These are phyloP conservation scores for Aurelia sp. DNA, from an alignment of 30 jellyfish, hydroid and myxozoan species.

Conservation along the genomic window DNA sequence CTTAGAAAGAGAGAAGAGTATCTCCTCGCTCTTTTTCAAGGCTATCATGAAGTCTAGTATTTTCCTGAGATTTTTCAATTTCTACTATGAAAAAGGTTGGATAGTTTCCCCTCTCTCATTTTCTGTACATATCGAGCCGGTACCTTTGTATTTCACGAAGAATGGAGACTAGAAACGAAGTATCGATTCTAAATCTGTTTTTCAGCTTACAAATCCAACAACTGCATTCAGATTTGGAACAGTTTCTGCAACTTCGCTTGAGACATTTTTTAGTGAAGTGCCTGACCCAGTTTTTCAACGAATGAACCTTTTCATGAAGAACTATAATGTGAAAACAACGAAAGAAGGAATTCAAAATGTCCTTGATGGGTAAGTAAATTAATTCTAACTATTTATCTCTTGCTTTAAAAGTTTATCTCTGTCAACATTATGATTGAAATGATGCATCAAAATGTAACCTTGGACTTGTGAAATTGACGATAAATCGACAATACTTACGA, in stretches of 20 bases:
- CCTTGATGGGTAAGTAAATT: slow-evolving; percentile 77
- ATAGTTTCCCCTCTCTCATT: too few relatives aligned
- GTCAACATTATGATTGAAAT: too few relatives aligned
- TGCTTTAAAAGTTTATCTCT: too few relatives aligned
- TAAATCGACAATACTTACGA: too few relatives aligned
- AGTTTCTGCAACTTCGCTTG: slow-evolving; percentile 57
- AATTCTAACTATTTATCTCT: background rate
- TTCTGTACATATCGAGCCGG: too few relatives aligned
- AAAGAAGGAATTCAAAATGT: slow-evolving; percentile 72
- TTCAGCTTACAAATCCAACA: slow-evolving; percentile 89
- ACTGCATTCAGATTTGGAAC: slow-evolving; percentile 79
- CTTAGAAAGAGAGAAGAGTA: too few relatives aligned
- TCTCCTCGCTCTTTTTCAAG: too few relatives aligned
- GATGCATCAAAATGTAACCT: background rate
- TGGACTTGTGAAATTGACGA: too few relatives aligned
- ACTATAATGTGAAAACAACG: slow-evolving; percentile 62
- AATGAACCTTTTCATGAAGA: slow-evolving; percentile 78
- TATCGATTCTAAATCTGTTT: background rate
- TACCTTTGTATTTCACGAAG: background rate
- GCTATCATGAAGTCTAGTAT: too few relatives aligned
- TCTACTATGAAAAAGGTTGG: too few relatives aligned
- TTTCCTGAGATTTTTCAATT: too few relatives aligned
- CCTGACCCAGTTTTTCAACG: slow-evolving; percentile 57
- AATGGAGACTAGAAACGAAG: background rate
- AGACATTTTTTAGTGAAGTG: slow-evolving; percentile 60